Evolutionary conservation across 2,888 invertebrate genomes (phyloP).

Genomic region (Syrista parreyssii): DNA sequence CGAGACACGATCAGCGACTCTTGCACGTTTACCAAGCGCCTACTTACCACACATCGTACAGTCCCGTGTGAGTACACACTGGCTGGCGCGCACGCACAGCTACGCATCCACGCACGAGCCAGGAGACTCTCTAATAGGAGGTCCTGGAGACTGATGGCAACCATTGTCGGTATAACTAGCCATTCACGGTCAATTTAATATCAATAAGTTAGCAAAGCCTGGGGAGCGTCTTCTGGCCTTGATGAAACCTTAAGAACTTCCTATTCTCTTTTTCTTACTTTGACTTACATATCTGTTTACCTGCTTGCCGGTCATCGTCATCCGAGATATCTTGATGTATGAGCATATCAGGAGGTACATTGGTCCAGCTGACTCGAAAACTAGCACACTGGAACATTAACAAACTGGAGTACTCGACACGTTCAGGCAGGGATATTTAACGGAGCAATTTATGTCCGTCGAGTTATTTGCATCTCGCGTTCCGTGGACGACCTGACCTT

Average conservation of each 20-base stretch:
- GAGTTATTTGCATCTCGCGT: not conserved
- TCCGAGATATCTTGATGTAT: too few relatives aligned
- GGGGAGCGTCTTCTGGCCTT: not conserved
- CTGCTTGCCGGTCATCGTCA: too few relatives aligned
- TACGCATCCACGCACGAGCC: not conserved
- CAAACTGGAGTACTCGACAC: too few relatives aligned
- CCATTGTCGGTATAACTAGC: constrained; percentile 35
- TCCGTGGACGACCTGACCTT: not conserved
- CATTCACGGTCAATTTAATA: constrained; percentile 39
- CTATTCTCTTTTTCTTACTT: too few relatives aligned
- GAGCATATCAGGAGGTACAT: too few relatives aligned
- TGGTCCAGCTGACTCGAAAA: too few relatives aligned
- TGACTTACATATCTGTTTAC: too few relatives aligned
- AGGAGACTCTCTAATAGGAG: constrained; percentile 4
- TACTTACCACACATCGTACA: constrained; percentile 11
- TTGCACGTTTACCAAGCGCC: constrained; percentile 33
- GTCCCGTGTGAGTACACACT: constrained; percentile 1
- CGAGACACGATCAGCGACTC: constrained; percentile 48
- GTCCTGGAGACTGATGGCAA: constrained; percentile 35
- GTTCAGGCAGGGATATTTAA: not conserved
- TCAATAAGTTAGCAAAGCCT: constrained; percentile 31
- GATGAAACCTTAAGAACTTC: too few relatives aligned
- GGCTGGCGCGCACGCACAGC: constrained; percentile 7
- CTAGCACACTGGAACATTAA: too few relatives aligned
- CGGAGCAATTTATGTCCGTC: not conserved